A percentile compares a stretch with the other conserved stretches of the same genome.
Evolutionary conservation across 1,140 invertebrate species (phyloP).

Genomic region (Nephotettix cincticeps): DNA sequence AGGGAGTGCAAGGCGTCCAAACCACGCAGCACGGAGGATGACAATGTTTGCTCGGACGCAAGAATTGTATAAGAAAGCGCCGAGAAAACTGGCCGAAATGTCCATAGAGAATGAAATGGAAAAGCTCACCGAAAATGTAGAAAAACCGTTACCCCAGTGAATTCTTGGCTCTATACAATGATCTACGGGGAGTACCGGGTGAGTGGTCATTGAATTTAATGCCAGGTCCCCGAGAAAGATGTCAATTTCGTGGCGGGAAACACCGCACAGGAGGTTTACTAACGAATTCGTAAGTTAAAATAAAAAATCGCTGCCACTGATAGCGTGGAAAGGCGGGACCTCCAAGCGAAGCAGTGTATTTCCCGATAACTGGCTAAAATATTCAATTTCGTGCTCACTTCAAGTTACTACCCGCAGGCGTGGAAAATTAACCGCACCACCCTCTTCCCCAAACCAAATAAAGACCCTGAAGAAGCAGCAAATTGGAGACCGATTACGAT

Average conservation of each 20-base stretch:
- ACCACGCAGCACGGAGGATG: not conserved
- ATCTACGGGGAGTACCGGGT: not conserved
- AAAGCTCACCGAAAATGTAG: not conserved
- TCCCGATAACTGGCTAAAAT: not conserved
- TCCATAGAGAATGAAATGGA: not conserved
- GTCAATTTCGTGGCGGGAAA: not conserved
- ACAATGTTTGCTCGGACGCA: not conserved
- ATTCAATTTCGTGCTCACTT: not conserved
- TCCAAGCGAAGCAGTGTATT: not conserved
- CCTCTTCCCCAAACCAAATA: not conserved
- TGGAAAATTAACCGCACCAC: not conserved
- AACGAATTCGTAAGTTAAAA: not conserved
- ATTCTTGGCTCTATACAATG: not conserved
- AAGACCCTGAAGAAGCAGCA: not conserved
- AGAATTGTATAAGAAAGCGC: not conserved
- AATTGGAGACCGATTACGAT: constrained; percentile 14
- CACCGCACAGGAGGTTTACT: not conserved
- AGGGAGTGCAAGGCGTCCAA: not conserved
- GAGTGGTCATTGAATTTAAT: not conserved
- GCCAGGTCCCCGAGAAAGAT: not conserved
- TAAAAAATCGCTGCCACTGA: not conserved
- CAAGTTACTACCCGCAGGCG: not conserved
- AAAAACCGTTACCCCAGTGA: not conserved
- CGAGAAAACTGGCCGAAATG: not conserved
- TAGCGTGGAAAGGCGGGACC: not conserved